These are phyloP conservation scores for Morone chrysops DNA, from an alignment of 2,113 vertebrate genomes.

Conservation along the genomic window DNA sequence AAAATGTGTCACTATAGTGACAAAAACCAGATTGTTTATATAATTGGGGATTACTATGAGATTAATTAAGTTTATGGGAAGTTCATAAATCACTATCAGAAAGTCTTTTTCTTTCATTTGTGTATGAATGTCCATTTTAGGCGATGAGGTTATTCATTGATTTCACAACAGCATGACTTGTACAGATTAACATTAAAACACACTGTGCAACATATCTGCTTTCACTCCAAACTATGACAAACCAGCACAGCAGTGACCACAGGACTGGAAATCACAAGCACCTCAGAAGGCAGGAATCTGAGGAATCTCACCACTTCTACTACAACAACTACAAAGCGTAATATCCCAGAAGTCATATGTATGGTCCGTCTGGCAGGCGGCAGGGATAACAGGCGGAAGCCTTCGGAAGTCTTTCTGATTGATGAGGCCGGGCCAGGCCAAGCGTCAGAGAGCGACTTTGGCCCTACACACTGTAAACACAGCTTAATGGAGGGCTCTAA, in stretches of 20 bases:
- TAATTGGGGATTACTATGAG: not conserved
- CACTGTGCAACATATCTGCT: not conserved
- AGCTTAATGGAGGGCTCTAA: constrained; percentile 67
- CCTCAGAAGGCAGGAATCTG: constrained; percentile 58
- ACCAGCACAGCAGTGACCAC: constrained; percentile 3
- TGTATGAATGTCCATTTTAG: constrained; percentile 37
- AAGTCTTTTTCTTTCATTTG: not conserved
- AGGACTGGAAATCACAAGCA: constrained; percentile 25
- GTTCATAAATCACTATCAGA: not conserved
- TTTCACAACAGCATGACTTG: constrained; percentile 37
- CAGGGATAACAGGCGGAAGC: constrained; percentile 30
- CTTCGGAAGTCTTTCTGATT: constrained; percentile 56
- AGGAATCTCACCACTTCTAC: constrained; percentile 39
- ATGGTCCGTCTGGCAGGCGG: constrained; percentile 12
- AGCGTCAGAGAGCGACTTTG: constrained; percentile 52
- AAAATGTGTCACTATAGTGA: not conserved
- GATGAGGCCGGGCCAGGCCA: constrained; percentile 47
- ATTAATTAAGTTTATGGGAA: not conserved
- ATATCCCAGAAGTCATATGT: constrained; percentile 68
- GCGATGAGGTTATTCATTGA: not conserved
- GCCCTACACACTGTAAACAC: constrained; percentile 74
- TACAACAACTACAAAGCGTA: constrained; percentile 30
- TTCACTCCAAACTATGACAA: constrained; percentile 17
- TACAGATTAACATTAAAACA: not conserved
- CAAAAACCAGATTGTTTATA: not conserved